Evolutionary conservation across 2,113 vertebrate species (phyloP).

Genomic region (Phaethornis superciliosus): DNA sequence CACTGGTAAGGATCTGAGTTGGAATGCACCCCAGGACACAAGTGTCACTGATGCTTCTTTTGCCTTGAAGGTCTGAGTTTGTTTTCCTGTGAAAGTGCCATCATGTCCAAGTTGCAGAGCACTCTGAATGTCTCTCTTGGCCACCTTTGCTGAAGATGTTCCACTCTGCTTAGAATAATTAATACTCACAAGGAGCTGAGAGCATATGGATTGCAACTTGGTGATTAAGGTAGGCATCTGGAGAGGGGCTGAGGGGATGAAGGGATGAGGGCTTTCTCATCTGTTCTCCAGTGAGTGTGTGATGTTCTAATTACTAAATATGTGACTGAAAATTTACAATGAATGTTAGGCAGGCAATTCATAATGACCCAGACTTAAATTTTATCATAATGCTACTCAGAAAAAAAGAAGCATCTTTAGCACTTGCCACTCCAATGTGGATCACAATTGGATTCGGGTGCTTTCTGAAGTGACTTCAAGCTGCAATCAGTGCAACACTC

Average conservation of each 20-base stretch:
- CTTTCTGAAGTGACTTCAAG: background rate
- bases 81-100: background rate
- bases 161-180: background rate
- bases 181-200: background rate
- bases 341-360: background rate
- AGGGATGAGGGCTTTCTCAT: background rate
- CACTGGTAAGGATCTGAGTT: background rate
- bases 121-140: background rate
- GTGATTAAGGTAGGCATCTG: background rate
- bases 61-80: background rate
- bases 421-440: background rate
- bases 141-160: background rate
- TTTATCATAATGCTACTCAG: background rate
- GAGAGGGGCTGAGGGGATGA: background rate
- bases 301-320: background rate
- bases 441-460: background rate
- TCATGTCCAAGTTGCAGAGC: background rate
- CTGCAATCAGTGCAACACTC: background rate
- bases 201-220: background rate
- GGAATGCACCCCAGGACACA: background rate
- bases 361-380: background rate
- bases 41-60: background rate
- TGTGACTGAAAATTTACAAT: background rate
- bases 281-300: background rate
- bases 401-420: background rate